Conservation (phyloP, 1,140 invertebrate species). For the Drosophila micromelanica region DNA sequence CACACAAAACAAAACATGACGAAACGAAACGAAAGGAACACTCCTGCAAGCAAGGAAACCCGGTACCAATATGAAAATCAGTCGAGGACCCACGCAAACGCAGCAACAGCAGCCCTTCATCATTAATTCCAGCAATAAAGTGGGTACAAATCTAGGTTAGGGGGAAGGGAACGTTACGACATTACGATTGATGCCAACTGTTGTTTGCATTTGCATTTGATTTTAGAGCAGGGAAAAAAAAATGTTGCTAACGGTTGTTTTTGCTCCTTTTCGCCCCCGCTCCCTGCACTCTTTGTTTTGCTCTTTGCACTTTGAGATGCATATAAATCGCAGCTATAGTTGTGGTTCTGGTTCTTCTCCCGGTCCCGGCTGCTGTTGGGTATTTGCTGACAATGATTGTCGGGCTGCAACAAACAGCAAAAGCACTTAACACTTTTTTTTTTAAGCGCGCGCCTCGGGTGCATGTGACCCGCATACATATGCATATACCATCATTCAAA, state of each 20-base stretch:
- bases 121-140: slow-evolving; percentile 79
- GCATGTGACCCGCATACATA: slow-evolving; percentile 52
- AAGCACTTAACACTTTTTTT: slow-evolving; percentile 76
- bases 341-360: slow-evolving; percentile 40
- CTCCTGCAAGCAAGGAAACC: slow-evolving; percentile 6
- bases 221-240: slow-evolving; percentile 55
- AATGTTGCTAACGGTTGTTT: slow-evolving; percentile 34
- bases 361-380: slow-evolving; percentile 41
- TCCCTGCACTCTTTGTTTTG: slow-evolving; percentile 36
- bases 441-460: slow-evolving; percentile 29
- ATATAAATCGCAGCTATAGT: slow-evolving; percentile 61
- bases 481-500: background rate
- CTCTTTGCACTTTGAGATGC: slow-evolving; percentile 61
- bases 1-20: slow-evolving; percentile 63
- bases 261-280: background rate
- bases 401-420: slow-evolving; percentile 63
- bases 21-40: slow-evolving; percentile 4
- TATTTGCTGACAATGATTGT: slow-evolving; percentile 79
- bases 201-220: slow-evolving; percentile 82
- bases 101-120: slow-evolving; percentile 40
- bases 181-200: slow-evolving; percentile 79
- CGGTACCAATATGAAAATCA: slow-evolving; percentile 19
- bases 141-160: slow-evolving; percentile 13
- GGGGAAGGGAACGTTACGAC: slow-evolving; percentile 38
- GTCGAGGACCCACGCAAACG: slow-evolving; percentile 22